phyloP scores from a whole-genome alignment of 1,140 invertebrate genomes.

The Wiebesia pumilae region DNA sequence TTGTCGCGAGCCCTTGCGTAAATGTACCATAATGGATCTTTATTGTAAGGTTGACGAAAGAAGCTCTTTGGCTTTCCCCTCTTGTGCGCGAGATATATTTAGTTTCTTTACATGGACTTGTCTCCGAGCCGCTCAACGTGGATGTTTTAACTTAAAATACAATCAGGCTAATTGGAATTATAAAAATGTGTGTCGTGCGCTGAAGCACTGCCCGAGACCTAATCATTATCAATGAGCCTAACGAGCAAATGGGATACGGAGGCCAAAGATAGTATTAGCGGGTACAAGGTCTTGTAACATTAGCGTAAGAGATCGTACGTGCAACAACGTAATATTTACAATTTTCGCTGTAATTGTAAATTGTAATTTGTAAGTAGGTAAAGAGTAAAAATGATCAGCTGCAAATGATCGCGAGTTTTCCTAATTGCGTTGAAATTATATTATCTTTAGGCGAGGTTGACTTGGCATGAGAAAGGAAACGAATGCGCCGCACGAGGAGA shows the following conservation, averaged over 20 bases:
- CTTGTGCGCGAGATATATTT: background rate
- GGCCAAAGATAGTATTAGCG: too few relatives aligned
- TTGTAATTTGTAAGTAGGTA: background rate
- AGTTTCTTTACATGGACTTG: slow-evolving; percentile 5
- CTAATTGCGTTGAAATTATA: background rate
- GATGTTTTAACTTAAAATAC: background rate
- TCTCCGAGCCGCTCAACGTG: background rate
- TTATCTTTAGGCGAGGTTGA: too few relatives aligned
- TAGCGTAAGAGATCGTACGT: too few relatives aligned
- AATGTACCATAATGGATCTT: background rate
- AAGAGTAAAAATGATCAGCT: background rate
- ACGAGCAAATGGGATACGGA: background rate
- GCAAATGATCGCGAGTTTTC: background rate
- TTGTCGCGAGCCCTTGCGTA: background rate
- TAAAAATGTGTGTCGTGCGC: background rate
- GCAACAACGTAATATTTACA: background rate
- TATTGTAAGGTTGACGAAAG: background rate
- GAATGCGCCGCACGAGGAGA: background rate
- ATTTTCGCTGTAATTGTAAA: background rate
- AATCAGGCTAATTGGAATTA: background rate
- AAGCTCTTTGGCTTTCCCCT: background rate
- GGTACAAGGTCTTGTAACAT: too few relatives aligned
- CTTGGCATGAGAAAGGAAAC: too few relatives aligned
- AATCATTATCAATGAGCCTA: background rate
- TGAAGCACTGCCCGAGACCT: background rate